Evolutionary conservation across 2,113 vertebrate species (phyloP), one percentile per base, ranked within the genome.

Genomic region (Rhea pennata): DNA sequence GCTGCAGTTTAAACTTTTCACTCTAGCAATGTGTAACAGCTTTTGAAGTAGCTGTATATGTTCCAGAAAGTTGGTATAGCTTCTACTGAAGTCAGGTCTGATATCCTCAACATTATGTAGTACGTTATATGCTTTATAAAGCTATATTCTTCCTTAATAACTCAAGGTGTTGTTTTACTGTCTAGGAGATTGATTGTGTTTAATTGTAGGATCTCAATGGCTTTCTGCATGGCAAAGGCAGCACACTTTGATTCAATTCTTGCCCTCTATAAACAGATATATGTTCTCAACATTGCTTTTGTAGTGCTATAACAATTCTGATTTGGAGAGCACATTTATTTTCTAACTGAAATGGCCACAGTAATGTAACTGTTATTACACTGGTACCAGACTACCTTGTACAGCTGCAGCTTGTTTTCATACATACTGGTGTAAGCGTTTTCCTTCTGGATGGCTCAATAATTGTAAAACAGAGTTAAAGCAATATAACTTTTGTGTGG

Each of bases 1-100:
- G 9, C 24, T 5, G 19, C 2, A 8, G 2, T 1, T 12, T 26
- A 15, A 33, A 4, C 21, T 36, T 15, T 9, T 3, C 62, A 19
- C 44, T 9, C 22, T 3, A 22, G 31, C 10, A 31, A 1, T 3
- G 4, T 1, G 4, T 16, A 46, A 21, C 27, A 17, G 19, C 58
- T 56, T 40, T 26, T 4, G 15, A 15, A 33, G 59, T 9, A 56
- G 39, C 62, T 46, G 1, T 6, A 8, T 0, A 6, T 9, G 7
- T 53, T 67, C 72, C 1, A 1, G 5, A 19, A 58, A 50, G 72
- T 12, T 4, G 42, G 4, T 26, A 3, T 2, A 27, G 19, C 36
- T 59, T 54, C 26, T 74, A 50, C 78, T 56, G 73, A 11, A 15
- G 0, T 33, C 48, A 33, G 23, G 48, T 40, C 58, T 1, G 13